Base-by-base conservation (phyloP, 2,888 invertebrate species). In the Hyposoter didymator region DNA sequence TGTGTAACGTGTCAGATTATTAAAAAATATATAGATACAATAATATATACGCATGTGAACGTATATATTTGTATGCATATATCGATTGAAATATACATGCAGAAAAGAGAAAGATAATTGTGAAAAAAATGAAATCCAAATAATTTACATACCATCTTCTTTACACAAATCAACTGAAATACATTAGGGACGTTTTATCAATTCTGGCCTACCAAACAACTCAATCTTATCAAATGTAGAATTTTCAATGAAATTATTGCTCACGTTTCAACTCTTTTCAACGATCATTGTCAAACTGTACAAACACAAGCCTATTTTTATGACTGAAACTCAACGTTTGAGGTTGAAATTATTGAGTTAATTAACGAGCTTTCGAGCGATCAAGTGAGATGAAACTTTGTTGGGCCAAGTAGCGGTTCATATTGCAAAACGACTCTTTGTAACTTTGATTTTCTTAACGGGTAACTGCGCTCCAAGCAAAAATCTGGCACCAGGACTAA, bases 121-220 rank as follows among this genome's bases (percentile, higher is more conserved):
- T 81, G 81, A 82, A 86, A 81, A 82, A 89, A 91, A 91, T 88
- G 35, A 89, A 92, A 91, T 91, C 90, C 89, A 90, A 92, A 90
- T 89, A 89, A 91, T 92, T 90, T 92, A 92, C 92, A 92, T 92
- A 92, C 92, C 92, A 92, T 92, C 92, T 92, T 92, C 92, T 92
- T 92, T 92, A 92, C 92, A 92, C 92, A 92, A 92, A 92, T 92
- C 91, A 92, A 92, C 92, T 92, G 92, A 92, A 92, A 92, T 91
- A 91, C 90, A 92, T 90, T 88, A 91, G 90, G 90, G 90, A 90
- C 86, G 90, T 91, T 92, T 92, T 90, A 92, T 92, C 90, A 92
- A 91, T 89, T 82, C 90, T 88, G 85, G 84, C 87, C 88, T 84
- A 86, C 80, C 82, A 81, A 67, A 82, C 19, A 70, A 82, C 22